Evolutionary conservation across 2,113 vertebrate species (phyloP), one percentile per base, ranked within the genome.

Genomic region (Boulengeromyrus knoepffleri): DNA sequence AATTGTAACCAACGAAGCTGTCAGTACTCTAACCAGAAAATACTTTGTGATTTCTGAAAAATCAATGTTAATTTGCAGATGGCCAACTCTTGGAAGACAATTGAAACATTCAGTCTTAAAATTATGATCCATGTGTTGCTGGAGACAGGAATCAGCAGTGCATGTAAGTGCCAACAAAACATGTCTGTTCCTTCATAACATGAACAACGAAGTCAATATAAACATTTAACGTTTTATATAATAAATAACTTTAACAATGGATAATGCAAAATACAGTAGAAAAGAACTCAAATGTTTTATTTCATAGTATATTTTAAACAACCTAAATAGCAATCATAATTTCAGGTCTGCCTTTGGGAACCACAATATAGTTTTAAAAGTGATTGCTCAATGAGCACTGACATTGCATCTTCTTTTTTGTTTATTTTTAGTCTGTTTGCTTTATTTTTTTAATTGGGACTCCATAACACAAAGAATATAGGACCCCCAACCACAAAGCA

Each of bases 1-100:
- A 87, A 87, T 58, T 53, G 24, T 17, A 27, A 27, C 12, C 13
- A 21, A 39, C 27, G 7, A 24, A 87, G 86, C 86, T 56, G 86
- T 58, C 86, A 87, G 31, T 87, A 42, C 36, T 80, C 74, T 70
- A 49, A 53, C 24, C 24, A 87, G 49, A 31, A 87, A 50, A 52
- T 87, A 52, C n/a, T 50, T 86, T 12, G 47, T 49, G 47, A 86
- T 49, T 86, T 52, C 62, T 70, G 21, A 47, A 87, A 87, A 53
- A 87, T 87, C 86, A 87, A 53, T 87, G 49, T 15, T 53, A 39
- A 87, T 87, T 87, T 58, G 86, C 49, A 53, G 49, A 56, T 39
- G 50, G 31, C 49, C 47, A 21, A 36, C 49, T 27, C 49, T 13
- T 56, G 50, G 27, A 17, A 56, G 31, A 56, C 21, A 53, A 56